Base-by-base conservation (phyloP, 1,140 invertebrate genomes). In the Drosophila parabipectinata region DNA sequence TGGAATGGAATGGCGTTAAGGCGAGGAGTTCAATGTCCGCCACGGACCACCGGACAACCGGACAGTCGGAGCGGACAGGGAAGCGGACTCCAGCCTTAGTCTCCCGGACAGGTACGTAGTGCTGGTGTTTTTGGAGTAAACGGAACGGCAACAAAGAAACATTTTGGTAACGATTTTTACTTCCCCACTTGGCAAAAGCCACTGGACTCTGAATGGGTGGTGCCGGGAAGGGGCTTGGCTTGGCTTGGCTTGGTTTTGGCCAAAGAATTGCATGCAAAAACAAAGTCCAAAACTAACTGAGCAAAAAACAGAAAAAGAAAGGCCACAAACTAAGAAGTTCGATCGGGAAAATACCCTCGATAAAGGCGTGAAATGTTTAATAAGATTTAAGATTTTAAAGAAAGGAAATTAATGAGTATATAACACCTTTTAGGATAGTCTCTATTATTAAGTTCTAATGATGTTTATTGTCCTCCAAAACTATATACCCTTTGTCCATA, bases 221-320 rank as follows among this genome's bases (percentile, higher is more conserved):
- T 71, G 51, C 67, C 56, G 64, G 67, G 61, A 47, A 34, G 61
- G 61, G 52, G 60, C 61, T 75, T 75, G 26, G 26, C 26, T 28
- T 75, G 26, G 26, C 26, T 28, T 7, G 26, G 6, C 26, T 28
- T 28, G 26, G 26, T 28, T 7, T 28, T 28, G 72, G 72, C 52
- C 72, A 75, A 75, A 73, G 60, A 75, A 75, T 75, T 75, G 72
- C 72, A 75, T 75, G 72, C 72, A 56, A 74, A 74, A 73, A 73
- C 14, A 34, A 72, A 72, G 45, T 14, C 44, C 26, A 7, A 72
- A 54, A 54, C 56, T 8, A 1, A 67, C 39, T 37, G 15, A 67
- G 6, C 6, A 44, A 44, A 10, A 56, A 72, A 55, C 62, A 12
- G 15, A 18, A 69, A 73, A 73, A n/a, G 60, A 75, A 75, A 66